phyloP scores from a whole-genome alignment of 2,888 invertebrate species.

The Branchipolynoe longqiensis region DNA sequence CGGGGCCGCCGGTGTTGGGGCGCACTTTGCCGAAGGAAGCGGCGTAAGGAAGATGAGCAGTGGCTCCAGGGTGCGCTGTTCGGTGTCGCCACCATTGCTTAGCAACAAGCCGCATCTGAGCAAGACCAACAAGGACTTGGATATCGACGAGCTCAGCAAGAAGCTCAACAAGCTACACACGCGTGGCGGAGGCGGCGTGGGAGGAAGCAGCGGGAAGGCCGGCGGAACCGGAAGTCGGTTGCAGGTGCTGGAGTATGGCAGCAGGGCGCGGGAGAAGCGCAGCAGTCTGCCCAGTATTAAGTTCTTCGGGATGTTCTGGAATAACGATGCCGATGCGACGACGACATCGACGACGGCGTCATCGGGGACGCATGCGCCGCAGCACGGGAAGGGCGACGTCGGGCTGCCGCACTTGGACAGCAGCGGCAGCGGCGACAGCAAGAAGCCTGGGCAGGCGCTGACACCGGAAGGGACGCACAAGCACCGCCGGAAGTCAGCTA shows the following conservation, averaged over 20 bases:
- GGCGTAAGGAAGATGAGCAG: conserved; percentile 17
- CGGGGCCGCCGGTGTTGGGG: background rate
- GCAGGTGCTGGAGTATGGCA: conserved; percentile 24
- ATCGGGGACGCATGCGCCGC: background rate
- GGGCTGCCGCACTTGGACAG: conserved; percentile 12
- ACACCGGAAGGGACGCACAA: conserved; percentile 33
- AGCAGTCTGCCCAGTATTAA: conserved; percentile 57
- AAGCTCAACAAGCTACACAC: conserved; percentile 43
- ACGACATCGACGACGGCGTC: background rate
- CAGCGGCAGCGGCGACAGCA: background rate
- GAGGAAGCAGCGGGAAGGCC: too few species aligned
- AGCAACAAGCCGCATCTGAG: conserved; percentile 40
- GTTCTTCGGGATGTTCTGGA: conserved; percentile 51
- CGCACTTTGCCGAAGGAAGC: background rate
- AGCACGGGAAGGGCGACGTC: background rate
- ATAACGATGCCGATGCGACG: background rate
- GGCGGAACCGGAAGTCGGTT: too few species aligned
- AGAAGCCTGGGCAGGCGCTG: too few species aligned
- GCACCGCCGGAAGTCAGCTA: conserved; percentile 33
- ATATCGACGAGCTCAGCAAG: conserved; percentile 50
- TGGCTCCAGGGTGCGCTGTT: background rate
- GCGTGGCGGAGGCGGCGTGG: background rate
- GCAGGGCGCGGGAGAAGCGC: conserved; percentile 39
- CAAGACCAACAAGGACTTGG: conserved; percentile 51
- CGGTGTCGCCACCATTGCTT: background rate